Evolutionary conservation across 1,140 invertebrate species (phyloP).

Genomic region (Leptoteleia sp.): DNA sequence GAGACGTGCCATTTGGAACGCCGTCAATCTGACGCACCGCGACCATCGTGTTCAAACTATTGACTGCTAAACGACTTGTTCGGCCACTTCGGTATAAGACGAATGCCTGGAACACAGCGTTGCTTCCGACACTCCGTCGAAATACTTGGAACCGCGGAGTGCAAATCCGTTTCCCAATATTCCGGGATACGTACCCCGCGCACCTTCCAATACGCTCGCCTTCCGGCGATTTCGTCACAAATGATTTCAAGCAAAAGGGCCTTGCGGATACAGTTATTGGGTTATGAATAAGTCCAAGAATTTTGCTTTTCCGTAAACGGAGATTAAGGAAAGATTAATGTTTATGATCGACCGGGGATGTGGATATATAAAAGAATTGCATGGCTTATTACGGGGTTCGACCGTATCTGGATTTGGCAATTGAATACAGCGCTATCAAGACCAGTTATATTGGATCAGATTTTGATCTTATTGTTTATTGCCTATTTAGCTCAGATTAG

Average conservation of each 20-base stretch:
- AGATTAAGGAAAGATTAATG: no score
- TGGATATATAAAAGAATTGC: no score
- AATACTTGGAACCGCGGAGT: slow-evolving; percentile 17
- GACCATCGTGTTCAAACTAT: slow-evolving; percentile 49
- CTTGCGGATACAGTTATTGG: not conserved
- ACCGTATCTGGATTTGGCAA: no score
- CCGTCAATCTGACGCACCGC: slow-evolving; percentile 48
- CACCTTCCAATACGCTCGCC: not conserved
- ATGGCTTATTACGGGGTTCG: no score
- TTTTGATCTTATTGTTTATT: slow-evolving; percentile 3
- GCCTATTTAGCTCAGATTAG: not conserved
- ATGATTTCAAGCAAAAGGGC: slow-evolving; percentile 1
- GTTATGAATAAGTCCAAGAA: no score
- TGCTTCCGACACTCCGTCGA: slow-evolving; percentile 13
- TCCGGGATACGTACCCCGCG: slow-evolving; percentile 1
- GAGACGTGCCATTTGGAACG: slow-evolving; percentile 46
- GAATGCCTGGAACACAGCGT: slow-evolving; percentile 3
- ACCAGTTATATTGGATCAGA: no score
- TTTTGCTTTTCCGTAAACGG: no score
- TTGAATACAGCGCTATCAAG: no score
- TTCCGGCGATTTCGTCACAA: not conserved
- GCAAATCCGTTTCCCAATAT: slow-evolving; percentile 30
- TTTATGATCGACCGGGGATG: no score
- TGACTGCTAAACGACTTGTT: slow-evolving; percentile 64
- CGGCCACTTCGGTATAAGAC: slow-evolving; percentile 37